Evolutionary conservation across 2,113 vertebrate genomes (phyloP), one percentile per base, ranked within the genome.

Genomic region (Kryptolebias marmoratus): DNA sequence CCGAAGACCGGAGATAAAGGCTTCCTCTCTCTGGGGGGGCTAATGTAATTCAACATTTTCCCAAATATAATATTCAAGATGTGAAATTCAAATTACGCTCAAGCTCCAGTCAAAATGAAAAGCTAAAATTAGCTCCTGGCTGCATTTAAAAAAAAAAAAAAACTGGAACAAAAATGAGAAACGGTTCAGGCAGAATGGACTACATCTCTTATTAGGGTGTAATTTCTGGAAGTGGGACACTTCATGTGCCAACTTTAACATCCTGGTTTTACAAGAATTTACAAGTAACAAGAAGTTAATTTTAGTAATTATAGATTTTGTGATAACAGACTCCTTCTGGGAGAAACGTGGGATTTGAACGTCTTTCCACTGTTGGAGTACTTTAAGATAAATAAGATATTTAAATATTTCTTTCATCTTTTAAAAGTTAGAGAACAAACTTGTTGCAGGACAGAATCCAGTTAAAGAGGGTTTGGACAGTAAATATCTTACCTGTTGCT

Each of bases 21-120:
- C 54, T 67, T 11, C 31, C 70, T 59, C 22, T 65, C 66, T 79
- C 65, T 28, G 47, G 44, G 42, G 69, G 69, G 68, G 62, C n/a
- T 62, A 36, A 74, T 74, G 79, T 79, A 61, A 74, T 44, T 63
- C 27, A 75, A 60, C 82, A 66, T 80, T 50, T 60, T 56, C 66
- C 67, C 60, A 49, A 69, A 81, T 84, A 9, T 85, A 82, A 85
- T 78, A 78, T 78, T 85, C 71, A 85, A 60, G 59, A 74, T 80
- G 70, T 77, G 28, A 79, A 85, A 83, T 73, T 81, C 12, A 77
- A 47, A 68, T 77, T 66, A 66, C 63, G 18, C 22, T 7, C 12
- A 16, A 3, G 62, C 59, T 63, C 60, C 28, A 75, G 78, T 78
- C 68, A 76, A 71, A 69, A 73, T 57, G 5, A 49, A 44, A 65